Base-by-base conservation (phyloP, 2,113 vertebrate species). In the Lasiurus borealis region DNA sequence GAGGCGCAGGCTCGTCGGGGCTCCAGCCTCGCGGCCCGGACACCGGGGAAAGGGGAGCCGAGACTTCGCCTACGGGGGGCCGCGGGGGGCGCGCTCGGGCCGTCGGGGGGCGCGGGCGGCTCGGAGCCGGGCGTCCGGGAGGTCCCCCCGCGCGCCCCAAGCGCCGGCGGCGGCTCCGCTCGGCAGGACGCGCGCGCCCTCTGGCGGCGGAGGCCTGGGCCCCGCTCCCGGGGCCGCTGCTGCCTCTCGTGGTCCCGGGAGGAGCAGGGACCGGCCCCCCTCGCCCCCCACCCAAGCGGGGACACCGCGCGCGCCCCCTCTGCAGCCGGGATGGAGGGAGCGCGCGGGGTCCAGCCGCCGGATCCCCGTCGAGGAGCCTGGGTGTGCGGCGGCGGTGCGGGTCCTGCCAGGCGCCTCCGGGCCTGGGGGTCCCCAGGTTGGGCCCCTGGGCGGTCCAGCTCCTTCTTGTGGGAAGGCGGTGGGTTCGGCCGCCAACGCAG, bases 151-250 rank as follows among this genome's bases (percentile, higher is more conserved):
- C 36, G 27, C n/a, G 8, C 40, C 75, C 80, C 0, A 50, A 46
- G 87, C 8, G 36, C 80, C 14, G 0, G 54, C 11, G 40, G 40
- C 25, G 76, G 52, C 48, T 1, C 2, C 40, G 15, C 90, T 95
- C 25, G 15, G 85, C 46, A 73, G 73, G 93, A 2, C 64, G 88
- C 95, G 96, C 69, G 95, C 97, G 96, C 97, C 97, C 97, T 95
- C 96, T 97, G 52, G 95, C 91, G 96, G 96, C 81, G 2, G 73
- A 10, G 59, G 93, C 14, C 57, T 40, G 73, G n/a, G 82, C 72
- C 68, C 72, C 31, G 16, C 81, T 72, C 50, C 14, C 7, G 21
- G 13, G 64, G 29, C 16, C 11, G 31, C 40, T 4, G 0, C 19
- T 2, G 50, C 7, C 46, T 54, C 69, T 34, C 25, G 11, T 82